Conservation (phyloP, 2,888 invertebrate genomes). For the Macrosoma leucophasiata region DNA sequence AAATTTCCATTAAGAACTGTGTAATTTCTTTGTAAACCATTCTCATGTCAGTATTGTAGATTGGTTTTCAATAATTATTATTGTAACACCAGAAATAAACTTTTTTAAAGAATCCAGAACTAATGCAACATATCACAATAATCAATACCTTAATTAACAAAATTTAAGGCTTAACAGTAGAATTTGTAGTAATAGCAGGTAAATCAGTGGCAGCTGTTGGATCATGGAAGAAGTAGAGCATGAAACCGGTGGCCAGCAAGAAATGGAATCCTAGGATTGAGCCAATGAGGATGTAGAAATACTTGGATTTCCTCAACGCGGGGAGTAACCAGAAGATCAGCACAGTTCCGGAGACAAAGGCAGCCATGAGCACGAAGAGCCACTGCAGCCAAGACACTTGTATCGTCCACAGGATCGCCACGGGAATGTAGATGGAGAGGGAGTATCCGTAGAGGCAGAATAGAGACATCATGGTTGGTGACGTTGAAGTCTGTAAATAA, state of each 20-base stretch:
- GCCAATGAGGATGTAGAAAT: conserved; percentile 53
- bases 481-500: conserved; percentile 63
- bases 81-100: too few relatives aligned
- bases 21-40: too few relatives aligned
- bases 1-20: too few relatives aligned
- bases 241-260: conserved; percentile 89
- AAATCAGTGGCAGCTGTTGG: neutral
- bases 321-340: conserved; percentile 89
- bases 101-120: too few relatives aligned
- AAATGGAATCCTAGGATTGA: conserved; percentile 87
- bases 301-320: conserved; percentile 79
- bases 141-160: too few relatives aligned
- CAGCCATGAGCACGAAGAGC: conserved; percentile 88
- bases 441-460: conserved; percentile 98
- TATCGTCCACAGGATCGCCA: conserved; percentile 94
- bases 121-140: too few relatives aligned
- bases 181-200: conserved; percentile 9
- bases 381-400: conserved; percentile 90
- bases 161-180: conserved; percentile 31
- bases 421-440: conserved; percentile 93
- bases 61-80: too few relatives aligned
- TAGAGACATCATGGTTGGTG: conserved; percentile 86
- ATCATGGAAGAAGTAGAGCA: conserved; percentile 85
- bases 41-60: too few relatives aligned
- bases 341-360: conserved; percentile 89